Evolutionary conservation across 2,888 invertebrate species (phyloP).

Genomic region (Drosophila greeni): DNA sequence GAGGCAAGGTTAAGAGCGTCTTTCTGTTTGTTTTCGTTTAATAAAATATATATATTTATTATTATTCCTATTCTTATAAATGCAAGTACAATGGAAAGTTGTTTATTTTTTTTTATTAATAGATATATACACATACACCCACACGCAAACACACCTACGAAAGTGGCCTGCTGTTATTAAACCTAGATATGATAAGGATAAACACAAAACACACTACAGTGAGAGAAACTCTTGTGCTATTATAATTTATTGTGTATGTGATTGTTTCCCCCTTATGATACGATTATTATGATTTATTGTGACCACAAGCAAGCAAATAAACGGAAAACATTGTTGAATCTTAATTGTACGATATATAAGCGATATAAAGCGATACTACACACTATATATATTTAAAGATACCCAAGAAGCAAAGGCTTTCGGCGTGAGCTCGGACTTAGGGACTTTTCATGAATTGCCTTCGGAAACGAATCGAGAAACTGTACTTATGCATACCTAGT

Average conservation of each 20-base stretch:
- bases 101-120: constrained; percentile 22
- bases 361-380: constrained; percentile 11
- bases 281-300: constrained; percentile 48
- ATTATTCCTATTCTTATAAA: constrained; percentile 31
- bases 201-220: not conserved
- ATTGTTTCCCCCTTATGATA: constrained; percentile 43
- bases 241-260: constrained; percentile 55
- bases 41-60: constrained; percentile 30
- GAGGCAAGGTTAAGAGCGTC: constrained; percentile 13
- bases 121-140: constrained; percentile 14
- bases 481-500: constrained; percentile 26
- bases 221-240: constrained; percentile 48
- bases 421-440: constrained; percentile 9
- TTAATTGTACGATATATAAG: constrained; percentile 32
- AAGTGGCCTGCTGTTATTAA: constrained; percentile 52
- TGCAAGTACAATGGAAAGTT: constrained; percentile 38
- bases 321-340: constrained; percentile 56
- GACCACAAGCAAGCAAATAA: constrained; percentile 51
- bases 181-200: constrained; percentile 25
- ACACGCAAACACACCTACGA: constrained; percentile 21
- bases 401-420: not conserved
- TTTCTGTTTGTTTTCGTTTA: constrained; percentile 40
- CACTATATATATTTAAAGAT: constrained; percentile 25
- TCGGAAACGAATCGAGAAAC: constrained; percentile 43
- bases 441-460: constrained; percentile 59